phyloP scores from a whole-genome alignment of 1,140 invertebrate species.

The Drosophila tani region DNA sequence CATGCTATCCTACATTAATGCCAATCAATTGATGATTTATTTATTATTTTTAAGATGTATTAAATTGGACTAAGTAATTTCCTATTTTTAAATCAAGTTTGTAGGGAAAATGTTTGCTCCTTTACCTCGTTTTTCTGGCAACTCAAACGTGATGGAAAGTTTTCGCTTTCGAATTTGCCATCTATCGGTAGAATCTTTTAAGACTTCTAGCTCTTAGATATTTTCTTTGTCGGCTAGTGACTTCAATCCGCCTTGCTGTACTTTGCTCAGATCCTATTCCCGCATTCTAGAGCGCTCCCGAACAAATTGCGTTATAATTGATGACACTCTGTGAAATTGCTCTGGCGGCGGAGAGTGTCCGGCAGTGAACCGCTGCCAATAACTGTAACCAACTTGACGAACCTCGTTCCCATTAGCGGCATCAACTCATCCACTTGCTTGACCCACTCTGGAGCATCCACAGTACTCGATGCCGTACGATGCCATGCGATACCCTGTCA shows the following conservation, averaged over 20 bases:
- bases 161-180: background rate
- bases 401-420: slow-evolving; percentile 32
- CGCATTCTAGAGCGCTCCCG: slow-evolving; percentile 24
- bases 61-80: too few species aligned
- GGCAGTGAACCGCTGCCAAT: slow-evolving; percentile 41
- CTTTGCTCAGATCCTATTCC: slow-evolving; percentile 4
- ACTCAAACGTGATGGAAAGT: too few species aligned
- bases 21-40: too few species aligned
- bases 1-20: too few species aligned
- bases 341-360: slow-evolving; percentile 15
- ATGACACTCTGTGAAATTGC: slow-evolving; percentile 30
- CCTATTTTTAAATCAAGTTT: too few species aligned
- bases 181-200: background rate
- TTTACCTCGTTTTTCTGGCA: background rate
- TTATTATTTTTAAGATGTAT: too few species aligned
- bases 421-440: slow-evolving; percentile 22
- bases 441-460: slow-evolving; percentile 36
- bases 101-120: too few species aligned
- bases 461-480: slow-evolving; percentile 6
- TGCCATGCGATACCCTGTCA: slow-evolving; percentile 15
- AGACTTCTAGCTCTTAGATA: background rate
- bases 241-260: background rate
- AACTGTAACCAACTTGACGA: slow-evolving; percentile 48
- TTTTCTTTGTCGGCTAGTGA: background rate
- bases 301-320: slow-evolving; percentile 46